Percentiles rank a stretch among this genome's conserved stretches.
phyloP scores from a whole-genome alignment of 2,888 invertebrate genomes.

The Gastrophysa polygoni region DNA sequence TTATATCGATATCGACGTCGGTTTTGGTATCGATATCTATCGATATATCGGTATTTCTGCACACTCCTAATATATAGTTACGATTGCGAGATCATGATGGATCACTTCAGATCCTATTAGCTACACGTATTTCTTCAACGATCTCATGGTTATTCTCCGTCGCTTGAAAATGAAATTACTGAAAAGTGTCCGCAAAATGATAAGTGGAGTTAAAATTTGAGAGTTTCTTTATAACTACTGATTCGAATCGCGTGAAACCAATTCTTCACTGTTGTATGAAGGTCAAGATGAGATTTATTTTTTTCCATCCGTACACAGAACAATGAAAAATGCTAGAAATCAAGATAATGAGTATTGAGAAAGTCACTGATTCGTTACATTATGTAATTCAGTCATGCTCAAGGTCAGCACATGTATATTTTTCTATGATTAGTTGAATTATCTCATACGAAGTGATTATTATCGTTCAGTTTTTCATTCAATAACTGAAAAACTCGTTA shows the following conservation, averaged over 20 bases:
- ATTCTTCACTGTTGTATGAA: not conserved
- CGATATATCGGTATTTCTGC: too few species aligned
- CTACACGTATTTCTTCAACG: too few species aligned
- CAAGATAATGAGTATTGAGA: not conserved
- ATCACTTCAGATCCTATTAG: too few species aligned
- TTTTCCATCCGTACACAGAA: not conserved
- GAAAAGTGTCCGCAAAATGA: too few species aligned
- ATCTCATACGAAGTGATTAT: not conserved
- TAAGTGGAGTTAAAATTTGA: too few species aligned
- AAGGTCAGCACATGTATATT: constrained; percentile 8
- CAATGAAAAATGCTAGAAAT: not conserved
- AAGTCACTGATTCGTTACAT: constrained; percentile 3
- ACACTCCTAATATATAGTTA: too few species aligned
- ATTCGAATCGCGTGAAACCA: not conserved
- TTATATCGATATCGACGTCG: too few species aligned
- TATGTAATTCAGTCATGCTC: constrained; percentile 19
- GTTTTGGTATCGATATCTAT: too few species aligned
- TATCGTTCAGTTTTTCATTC: not conserved
- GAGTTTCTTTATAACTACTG: too few species aligned
- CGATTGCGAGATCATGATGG: too few species aligned
- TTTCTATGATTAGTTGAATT: not conserved
- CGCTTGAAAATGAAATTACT: too few species aligned
- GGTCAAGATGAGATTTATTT: not conserved
- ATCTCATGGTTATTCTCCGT: too few species aligned
- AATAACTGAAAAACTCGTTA: constrained; percentile 8